These are phyloP conservation scores for Oppia nitens DNA, from an alignment of 1,140 invertebrate species.

Conservation along the genomic window DNA sequence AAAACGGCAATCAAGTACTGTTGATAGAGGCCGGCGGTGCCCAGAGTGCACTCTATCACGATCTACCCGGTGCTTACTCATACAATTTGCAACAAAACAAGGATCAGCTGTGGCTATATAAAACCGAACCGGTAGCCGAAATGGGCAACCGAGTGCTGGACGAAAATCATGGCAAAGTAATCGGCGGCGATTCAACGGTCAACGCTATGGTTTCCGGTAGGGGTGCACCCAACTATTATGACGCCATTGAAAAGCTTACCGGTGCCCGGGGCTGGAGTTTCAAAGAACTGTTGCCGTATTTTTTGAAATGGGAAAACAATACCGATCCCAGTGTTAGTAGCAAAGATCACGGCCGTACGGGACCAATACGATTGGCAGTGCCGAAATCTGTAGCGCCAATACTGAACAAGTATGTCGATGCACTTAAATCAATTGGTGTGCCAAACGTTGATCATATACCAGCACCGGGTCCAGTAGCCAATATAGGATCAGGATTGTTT, in stretches of 20 bases:
- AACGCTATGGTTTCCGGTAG: slow-evolving; percentile 78
- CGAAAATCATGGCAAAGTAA: background rate
- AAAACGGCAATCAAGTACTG: slow-evolving; percentile 34
- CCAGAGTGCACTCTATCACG: slow-evolving; percentile 49
- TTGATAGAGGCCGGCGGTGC: slow-evolving; percentile 46
- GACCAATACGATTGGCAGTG: slow-evolving; percentile 65
- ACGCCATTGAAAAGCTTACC: slow-evolving; percentile 49
- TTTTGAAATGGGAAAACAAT: slow-evolving; percentile 35
- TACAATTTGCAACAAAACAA: slow-evolving; percentile 35
- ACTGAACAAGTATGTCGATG: slow-evolving; percentile 36
- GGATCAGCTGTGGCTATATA: slow-evolving; percentile 57
- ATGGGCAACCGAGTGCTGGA: background rate
- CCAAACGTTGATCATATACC: slow-evolving; percentile 63
- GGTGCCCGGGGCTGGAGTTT: slow-evolving; percentile 80
- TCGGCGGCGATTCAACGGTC: slow-evolving; percentile 51
- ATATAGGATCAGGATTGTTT: too few relatives aligned
- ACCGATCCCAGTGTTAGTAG: background rate
- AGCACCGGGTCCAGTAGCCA: slow-evolving; percentile 49
- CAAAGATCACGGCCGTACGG: slow-evolving; percentile 43
- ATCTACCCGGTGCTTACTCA: slow-evolving; percentile 56
- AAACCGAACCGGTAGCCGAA: slow-evolving; percentile 57
- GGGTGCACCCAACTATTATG: slow-evolving; percentile 67
- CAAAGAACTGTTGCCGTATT: slow-evolving; percentile 49
- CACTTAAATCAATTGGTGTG: slow-evolving; percentile 58
- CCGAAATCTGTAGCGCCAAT: slow-evolving; percentile 59